Percentiles rank a stretch among this genome's conserved stretches.
phyloP scores from a whole-genome alignment of 2,113 vertebrate genomes.

The Delphinus delphis region DNA sequence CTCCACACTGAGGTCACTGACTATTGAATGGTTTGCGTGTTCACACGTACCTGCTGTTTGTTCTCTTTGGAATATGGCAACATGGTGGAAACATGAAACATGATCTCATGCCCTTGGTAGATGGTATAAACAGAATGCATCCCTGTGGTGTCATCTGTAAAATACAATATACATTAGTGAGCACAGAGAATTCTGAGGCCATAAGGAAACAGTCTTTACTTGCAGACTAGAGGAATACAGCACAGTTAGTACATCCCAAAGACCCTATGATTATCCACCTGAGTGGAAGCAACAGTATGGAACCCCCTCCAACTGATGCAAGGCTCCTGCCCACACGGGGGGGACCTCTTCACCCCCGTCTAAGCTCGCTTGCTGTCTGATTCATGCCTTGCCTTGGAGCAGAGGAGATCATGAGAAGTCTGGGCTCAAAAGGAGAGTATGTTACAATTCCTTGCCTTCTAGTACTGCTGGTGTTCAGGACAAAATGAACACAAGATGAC shows the following conservation, averaged over 20 bases:
- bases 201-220: background rate
- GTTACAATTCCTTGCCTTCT: background rate
- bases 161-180: conserved; percentile 7
- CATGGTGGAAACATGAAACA: conserved; percentile 99
- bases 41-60: conserved; percentile 92
- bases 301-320: too few species aligned
- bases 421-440: background rate
- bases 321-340: rapidly evolving
- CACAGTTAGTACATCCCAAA: background rate
- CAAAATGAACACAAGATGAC: background rate
- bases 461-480: background rate
- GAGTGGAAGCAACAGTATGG: background rate
- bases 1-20: background rate
- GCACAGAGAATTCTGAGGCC: background rate
- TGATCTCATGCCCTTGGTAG: conserved; percentile 98
- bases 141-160: conserved; percentile 97
- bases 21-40: rapidly evolving
- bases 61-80: conserved; percentile 98
- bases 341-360: background rate
- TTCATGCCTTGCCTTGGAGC: background rate
- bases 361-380: background rate
- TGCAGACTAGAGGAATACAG: background rate
- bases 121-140: conserved; percentile 95
- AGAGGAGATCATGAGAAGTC: background rate
- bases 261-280: background rate